Conservation (phyloP, 2,113 vertebrate species). For the Turdus rufiventris region DNA sequence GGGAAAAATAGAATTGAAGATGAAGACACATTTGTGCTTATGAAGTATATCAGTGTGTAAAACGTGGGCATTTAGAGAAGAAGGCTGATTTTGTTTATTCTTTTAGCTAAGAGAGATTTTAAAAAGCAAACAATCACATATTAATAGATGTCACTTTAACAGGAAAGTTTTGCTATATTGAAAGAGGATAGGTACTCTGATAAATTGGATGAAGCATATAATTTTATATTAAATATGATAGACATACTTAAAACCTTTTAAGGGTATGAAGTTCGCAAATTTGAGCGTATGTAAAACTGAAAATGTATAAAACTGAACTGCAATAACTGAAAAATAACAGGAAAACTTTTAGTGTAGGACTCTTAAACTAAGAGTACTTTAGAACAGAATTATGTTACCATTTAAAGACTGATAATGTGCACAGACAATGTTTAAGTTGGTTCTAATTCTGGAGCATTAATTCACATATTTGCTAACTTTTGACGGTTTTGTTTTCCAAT, state of each 20-base stretch:
- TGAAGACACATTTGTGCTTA: neutral
- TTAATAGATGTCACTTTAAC: neutral
- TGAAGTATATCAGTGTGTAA: accelerated
- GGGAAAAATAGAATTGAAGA: neutral
- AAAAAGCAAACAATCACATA: neutral
- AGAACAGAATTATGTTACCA: neutral
- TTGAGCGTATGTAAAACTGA: neutral
- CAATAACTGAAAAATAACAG: neutral
- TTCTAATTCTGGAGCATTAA: neutral
- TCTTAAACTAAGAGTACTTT: neutral
- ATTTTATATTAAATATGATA: neutral
- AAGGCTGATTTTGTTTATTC: neutral
- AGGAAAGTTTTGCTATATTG: neutral
- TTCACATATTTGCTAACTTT: neutral
- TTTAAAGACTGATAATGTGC: neutral
- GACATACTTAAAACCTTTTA: neutral
- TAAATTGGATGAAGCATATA: neutral
- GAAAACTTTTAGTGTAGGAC: neutral
- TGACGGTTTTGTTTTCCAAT: neutral
- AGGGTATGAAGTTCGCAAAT: neutral
- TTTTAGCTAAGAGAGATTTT: neutral
- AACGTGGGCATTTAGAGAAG: accelerated
- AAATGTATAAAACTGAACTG: neutral
- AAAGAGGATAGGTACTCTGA: neutral
- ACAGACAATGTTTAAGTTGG: neutral